Percentiles rank a stretch among this genome's conserved stretches.
Conservation (phyloP, 2,113 vertebrate species). For the Cochlearius cochlearius region DNA sequence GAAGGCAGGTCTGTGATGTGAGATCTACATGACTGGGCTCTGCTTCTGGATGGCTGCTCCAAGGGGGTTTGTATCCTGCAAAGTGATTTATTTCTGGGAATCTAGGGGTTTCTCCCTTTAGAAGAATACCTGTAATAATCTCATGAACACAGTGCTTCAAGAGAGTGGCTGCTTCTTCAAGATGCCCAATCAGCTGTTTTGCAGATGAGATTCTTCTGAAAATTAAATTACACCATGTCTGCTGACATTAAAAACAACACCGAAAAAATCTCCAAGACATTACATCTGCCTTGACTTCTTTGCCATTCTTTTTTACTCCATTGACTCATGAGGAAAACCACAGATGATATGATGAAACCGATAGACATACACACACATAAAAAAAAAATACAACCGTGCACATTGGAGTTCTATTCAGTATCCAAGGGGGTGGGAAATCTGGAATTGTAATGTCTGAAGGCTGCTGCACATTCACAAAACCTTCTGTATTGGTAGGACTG, state of each 20-base stretch:
- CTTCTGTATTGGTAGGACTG: background rate
- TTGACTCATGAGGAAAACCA: constrained; percentile 13
- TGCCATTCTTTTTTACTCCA: constrained; percentile 4
- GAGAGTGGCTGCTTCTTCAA: constrained; percentile 15
- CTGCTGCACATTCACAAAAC: background rate
- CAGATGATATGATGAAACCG: constrained; percentile 17
- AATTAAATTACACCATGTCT: constrained; percentile 51
- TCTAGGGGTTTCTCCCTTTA: background rate
- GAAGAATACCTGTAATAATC: constrained; percentile 1
- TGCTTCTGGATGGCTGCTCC: background rate
- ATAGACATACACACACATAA: background rate
- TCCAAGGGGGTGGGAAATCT: background rate
- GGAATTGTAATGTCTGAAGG: constrained; percentile 18
- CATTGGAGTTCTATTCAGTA: background rate
- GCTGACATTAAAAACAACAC: constrained; percentile 36
- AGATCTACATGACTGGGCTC: background rate
- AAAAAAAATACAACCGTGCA: background rate
- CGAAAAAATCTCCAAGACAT: background rate
- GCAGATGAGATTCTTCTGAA: constrained; percentile 38
- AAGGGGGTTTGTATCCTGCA: background rate
- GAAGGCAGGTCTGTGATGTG: background rate
- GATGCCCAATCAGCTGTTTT: constrained; percentile 9
- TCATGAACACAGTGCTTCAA: constrained; percentile 1
- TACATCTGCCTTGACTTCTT: constrained; percentile 28
- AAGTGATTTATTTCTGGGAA: constrained; percentile 18